Evolutionary conservation across 2,888 invertebrate species (phyloP).

Genomic region (Pyrocoelia pectoralis): DNA sequence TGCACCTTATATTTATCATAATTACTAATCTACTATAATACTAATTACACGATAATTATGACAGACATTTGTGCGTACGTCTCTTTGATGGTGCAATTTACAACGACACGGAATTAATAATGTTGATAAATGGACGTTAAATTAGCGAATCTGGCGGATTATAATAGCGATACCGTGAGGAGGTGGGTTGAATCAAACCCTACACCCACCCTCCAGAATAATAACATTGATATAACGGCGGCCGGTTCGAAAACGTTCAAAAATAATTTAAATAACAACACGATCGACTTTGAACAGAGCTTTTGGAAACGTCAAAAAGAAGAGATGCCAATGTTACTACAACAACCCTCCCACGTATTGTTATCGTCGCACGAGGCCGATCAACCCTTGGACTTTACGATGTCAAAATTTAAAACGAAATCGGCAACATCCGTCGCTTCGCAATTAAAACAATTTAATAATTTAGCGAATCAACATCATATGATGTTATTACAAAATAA

Average conservation of each 20-base stretch:
- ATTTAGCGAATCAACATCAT: slow-evolving; percentile 53
- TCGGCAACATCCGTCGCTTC: slow-evolving; percentile 53
- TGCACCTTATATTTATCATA: slow-evolving; percentile 27
- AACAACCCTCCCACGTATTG: slow-evolving; percentile 60
- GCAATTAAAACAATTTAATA: slow-evolving; percentile 56
- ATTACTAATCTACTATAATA: too few species aligned
- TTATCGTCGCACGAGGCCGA: slow-evolving; percentile 63
- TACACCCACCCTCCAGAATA: slow-evolving; percentile 62
- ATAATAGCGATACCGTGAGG: slow-evolving; percentile 67
- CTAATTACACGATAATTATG: neutral
- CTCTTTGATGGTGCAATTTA: neutral
- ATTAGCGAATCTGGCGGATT: slow-evolving; percentile 67
- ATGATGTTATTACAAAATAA: slow-evolving; percentile 59
- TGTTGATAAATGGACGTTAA: slow-evolving; percentile 31
- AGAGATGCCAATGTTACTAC: slow-evolving; percentile 71
- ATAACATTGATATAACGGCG: slow-evolving; percentile 41
- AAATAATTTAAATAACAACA: slow-evolving; percentile 62
- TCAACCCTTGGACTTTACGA: slow-evolving; percentile 79
- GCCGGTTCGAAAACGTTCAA: slow-evolving; percentile 46
- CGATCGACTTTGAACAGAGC: slow-evolving; percentile 59
- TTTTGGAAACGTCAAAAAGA: slow-evolving; percentile 51
- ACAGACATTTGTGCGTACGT: neutral
- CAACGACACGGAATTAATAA: slow-evolving; percentile 1
- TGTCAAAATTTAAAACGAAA: slow-evolving; percentile 65
- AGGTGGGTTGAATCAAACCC: slow-evolving; percentile 66